Percentiles rank a stretch among this genome's conserved stretches.
Evolutionary conservation across 2,797 vertebrate genomes (phyloP).

Genomic region (Oreortyx pictus): DNA sequence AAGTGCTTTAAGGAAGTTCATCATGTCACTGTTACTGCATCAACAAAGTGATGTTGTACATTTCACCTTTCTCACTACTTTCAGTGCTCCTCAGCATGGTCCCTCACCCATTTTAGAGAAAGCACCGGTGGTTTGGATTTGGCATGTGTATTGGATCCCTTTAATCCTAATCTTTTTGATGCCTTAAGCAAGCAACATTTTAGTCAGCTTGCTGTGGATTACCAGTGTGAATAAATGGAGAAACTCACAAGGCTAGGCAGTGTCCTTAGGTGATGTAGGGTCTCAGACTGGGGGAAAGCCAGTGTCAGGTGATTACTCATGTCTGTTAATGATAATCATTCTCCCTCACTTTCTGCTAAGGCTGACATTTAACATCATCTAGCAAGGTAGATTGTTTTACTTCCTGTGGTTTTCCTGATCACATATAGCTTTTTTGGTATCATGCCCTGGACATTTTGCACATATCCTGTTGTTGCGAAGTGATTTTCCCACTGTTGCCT

Average conservation of each 20-base stretch:
- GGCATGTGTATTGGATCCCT: fast-evolving
- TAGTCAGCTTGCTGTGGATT: background rate
- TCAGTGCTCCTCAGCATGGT: background rate
- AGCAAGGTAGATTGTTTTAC: constrained; percentile 50
- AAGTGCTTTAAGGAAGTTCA: background rate
- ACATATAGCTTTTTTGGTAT: constrained; percentile 30
- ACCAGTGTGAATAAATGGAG: background rate
- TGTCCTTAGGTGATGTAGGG: background rate
- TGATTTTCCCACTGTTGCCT: constrained; percentile 49
- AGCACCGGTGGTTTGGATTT: background rate
- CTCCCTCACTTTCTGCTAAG: background rate
- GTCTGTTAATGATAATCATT: background rate
- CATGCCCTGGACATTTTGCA: constrained; percentile 43
- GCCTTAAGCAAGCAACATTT: background rate
- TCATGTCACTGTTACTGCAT: background rate
- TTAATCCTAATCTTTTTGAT: background rate
- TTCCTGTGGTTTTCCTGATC: constrained; percentile 57
- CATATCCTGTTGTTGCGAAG: constrained; percentile 54
- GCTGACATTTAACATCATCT: constrained; percentile 29
- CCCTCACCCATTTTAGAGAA: background rate
- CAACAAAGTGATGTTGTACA: background rate
- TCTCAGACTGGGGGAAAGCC: background rate
- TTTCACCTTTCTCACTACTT: background rate
- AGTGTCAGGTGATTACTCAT: background rate
- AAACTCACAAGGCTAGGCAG: background rate